Evolutionary conservation across 2,113 vertebrate genomes (phyloP), one percentile per base, ranked within the genome.

Genomic region (Fulmarus glacialis): DNA sequence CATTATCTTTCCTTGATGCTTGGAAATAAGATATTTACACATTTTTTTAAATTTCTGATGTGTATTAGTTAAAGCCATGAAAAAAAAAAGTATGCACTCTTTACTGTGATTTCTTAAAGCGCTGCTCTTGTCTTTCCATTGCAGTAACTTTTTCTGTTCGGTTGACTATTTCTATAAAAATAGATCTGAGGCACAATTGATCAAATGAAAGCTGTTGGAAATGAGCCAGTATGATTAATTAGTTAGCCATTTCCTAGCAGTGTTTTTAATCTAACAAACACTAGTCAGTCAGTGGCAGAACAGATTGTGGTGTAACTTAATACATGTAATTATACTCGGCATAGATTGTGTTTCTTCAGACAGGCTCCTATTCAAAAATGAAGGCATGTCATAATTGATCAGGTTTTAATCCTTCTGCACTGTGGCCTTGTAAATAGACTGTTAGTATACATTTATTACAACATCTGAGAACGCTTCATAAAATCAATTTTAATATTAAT

Each of bases 401-500:
- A 75, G 58, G 36, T 81, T 97, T 95, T 95, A 95, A 91, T 87
- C 56, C 12, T 87, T 86, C 80, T 87, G 12, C n/a, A 30, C n/a
- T 26, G 29, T 71, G 47, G 50, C 48, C 36, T 95, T 12, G 4
- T 59, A 60, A 96, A 77, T 56, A 88, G 34, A 63, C 29, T 86
- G 81, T 93, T 93, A 63, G 22, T 74, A 82, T 71, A 82, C 45
- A 91, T 93, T 96, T 94, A 77, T 85, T 94, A 32, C 56, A 90
- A 67, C 82, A 95, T 63, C 59, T 34, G 36, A 94, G 50, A 93
- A 73, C 13, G 11, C 22, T 72, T 91, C 59, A 72, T 32, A 62
- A 85, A 95, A 95, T 87, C 92, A 85, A 87, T 92, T 95, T 66
- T 89, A 91, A 67, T 94, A 82, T 85, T 84, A 93, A 90, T 93